A percentile compares a stretch with the other conserved stretches of the same genome.
Evolutionary conservation across 2,888 invertebrate species (phyloP).

Genomic region (Linhomoeus sp.): DNA sequence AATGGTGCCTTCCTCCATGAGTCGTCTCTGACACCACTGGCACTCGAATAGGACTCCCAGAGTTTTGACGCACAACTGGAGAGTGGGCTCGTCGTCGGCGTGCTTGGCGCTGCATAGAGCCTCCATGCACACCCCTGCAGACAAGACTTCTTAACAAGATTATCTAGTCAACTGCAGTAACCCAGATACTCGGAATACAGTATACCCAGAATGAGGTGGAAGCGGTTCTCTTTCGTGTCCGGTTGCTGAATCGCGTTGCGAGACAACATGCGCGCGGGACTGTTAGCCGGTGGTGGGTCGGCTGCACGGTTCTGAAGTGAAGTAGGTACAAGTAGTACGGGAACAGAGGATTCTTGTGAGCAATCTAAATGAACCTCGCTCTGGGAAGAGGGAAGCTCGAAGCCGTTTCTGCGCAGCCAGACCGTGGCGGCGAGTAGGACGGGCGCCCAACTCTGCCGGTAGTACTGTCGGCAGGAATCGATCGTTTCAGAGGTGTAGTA

Average conservation of each 20-base stretch:
- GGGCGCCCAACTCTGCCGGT: slow-evolving; percentile 78
- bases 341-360: no score
- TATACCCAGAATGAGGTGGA: slow-evolving; percentile 71
- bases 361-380: no score
- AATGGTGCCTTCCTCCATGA: slow-evolving; percentile 49
- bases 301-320: no score
- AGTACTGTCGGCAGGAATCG: slow-evolving; percentile 66
- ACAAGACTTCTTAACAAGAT: no score
- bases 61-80: slow-evolving; percentile 36
- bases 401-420: slow-evolving; percentile 52
- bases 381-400: slow-evolving; percentile 27
- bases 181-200: slow-evolving; percentile 7
- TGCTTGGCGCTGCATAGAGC: not conserved
- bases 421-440: slow-evolving; percentile 77
- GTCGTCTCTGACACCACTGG: slow-evolving; percentile 52
- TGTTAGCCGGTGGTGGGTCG: slow-evolving; percentile 5
- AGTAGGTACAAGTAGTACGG: no score
- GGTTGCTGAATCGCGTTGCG: not conserved
- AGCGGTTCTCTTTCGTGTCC: slow-evolving; percentile 43
- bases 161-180: slow-evolving; percentile 16
- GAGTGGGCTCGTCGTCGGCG: not conserved
- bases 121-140: slow-evolving; percentile 5
- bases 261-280: not conserved
- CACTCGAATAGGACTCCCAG: slow-evolving; percentile 66
- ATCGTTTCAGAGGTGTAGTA: slow-evolving; percentile 93